A percentile compares a stretch with the other conserved stretches of the same genome.
Evolutionary conservation across 2,888 invertebrate genomes (phyloP).

Genomic region (Colostygia pectinataria): DNA sequence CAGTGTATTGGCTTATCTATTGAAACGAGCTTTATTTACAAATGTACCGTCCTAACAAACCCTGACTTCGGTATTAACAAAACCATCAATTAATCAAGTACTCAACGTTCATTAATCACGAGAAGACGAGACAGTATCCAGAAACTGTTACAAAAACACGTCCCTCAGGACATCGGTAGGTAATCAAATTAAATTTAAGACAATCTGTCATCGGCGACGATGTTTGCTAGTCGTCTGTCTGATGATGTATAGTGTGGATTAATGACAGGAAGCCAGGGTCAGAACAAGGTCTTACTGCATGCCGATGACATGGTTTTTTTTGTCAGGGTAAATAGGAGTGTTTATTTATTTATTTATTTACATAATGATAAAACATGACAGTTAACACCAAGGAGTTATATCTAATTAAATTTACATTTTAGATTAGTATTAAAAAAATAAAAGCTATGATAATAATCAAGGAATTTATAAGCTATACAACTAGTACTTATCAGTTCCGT

Average conservation of each 20-base stretch:
- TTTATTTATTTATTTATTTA: too few species aligned
- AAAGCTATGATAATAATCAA: too few species aligned
- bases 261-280: slow-evolving; percentile 53
- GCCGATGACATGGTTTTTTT: slow-evolving; percentile 12
- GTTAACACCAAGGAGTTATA: too few species aligned
- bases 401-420: too few species aligned
- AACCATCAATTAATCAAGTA: slow-evolving; percentile 29
- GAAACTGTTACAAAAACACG: slow-evolving; percentile 36
- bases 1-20: too few species aligned
- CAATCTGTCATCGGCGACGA: slow-evolving; percentile 63
- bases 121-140: slow-evolving; percentile 27
- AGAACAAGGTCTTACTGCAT: slow-evolving; percentile 18
- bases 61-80: slow-evolving; percentile 4
- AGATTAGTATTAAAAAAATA: too few species aligned
- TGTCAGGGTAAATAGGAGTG: not conserved
- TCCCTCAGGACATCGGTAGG: slow-evolving; percentile 37
- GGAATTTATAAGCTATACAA: too few species aligned
- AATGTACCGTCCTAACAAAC: too few species aligned
- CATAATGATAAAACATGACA: too few species aligned
- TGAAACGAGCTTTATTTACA: too few species aligned
- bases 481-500: too few species aligned
- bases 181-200: slow-evolving; percentile 68
- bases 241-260: slow-evolving; percentile 43
- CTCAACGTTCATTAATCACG: slow-evolving; percentile 32
- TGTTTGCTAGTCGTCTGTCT: slow-evolving; percentile 32